Conservation (phyloP, 92 coral and sea anemone species). For the Palythoa grandis region DNA sequence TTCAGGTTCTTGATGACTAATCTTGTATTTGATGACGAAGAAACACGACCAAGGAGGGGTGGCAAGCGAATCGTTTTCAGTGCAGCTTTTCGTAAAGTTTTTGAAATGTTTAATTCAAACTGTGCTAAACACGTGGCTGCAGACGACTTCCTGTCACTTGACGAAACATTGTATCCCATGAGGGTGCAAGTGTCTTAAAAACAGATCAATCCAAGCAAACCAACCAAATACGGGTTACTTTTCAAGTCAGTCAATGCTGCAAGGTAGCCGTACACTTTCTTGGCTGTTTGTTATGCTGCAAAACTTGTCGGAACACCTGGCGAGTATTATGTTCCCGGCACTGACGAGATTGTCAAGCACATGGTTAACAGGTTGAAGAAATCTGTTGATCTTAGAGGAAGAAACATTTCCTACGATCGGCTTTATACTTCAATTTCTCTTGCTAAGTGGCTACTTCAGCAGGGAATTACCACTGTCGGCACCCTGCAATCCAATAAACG, state of each 20-base stretch:
- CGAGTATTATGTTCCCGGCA: not conserved
- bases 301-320: not conserved
- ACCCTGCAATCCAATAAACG: conserved; percentile 3
- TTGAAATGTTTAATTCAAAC: not conserved
- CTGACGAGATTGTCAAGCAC: not conserved
- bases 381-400: not conserved
- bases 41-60: not conserved
- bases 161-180: conserved; percentile 1
- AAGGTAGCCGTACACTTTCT: not conserved
- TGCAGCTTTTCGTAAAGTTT: not conserved
- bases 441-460: conserved; percentile 16
- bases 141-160: not conserved
- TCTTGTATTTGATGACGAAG: not conserved
- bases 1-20: not conserved
- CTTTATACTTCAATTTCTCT: not conserved
- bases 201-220: not conserved
- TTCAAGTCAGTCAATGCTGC: not conserved
- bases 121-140: not conserved
- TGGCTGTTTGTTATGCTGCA: not conserved
- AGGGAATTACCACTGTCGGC: conserved; percentile 18
- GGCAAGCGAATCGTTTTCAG: not conserved
- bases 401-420: not conserved
- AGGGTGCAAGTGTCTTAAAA: not conserved
- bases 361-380: not conserved
- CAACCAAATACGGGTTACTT: not conserved